Evolutionary conservation across 2,113 vertebrate genomes (phyloP), one percentile per base, ranked within the genome.

Genomic region (Gopherus flavomarginatus): DNA sequence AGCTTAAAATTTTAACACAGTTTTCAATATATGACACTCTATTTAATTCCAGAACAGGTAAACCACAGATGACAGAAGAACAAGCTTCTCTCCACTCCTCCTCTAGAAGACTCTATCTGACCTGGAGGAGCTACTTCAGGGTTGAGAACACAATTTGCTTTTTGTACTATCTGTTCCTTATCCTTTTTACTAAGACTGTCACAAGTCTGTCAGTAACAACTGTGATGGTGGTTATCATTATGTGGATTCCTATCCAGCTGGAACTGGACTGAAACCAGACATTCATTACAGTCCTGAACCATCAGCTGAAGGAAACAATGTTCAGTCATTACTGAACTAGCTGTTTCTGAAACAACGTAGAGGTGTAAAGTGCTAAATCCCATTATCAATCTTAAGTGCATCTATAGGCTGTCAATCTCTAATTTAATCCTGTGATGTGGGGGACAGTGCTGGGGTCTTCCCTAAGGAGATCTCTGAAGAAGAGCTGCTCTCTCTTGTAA

Each of bases 221-320:
- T 53, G 85, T 16, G 29, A 16, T 16, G 90, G 53, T 88, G 75
- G 4, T 26, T 86, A 49, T 16, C 80, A 77, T 52, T 88, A 87
- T 17, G 27, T 92, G 94, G 86, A 91, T 59, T 81, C 8, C 57
- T 90, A 69, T 92, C 91, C 79, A 77, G 53, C 35, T 90, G 78
- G 89, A 96, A 91, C 31, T 57, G 62, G 83, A 89, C 35, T 88
- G 80, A 87, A 27, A 95, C 6, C 86, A 96, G 54, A 50, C 86
- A 83, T 27, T 85, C 53, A 81, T 81, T 42, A 69, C 12, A 35
- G 53, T 89, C 57, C 50, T 80, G 16, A 94, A 87, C n/a, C 83
- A 47, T 69, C 80, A 92, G 65, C 8, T 9, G 65, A n/a, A 90
- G 75, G 52, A 26, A 92, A 89, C 72, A 49, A 54, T 54, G 83